Evolutionary conservation across 2,797 vertebrate species (phyloP).

Genomic region (Argyrosomus regius): DNA sequence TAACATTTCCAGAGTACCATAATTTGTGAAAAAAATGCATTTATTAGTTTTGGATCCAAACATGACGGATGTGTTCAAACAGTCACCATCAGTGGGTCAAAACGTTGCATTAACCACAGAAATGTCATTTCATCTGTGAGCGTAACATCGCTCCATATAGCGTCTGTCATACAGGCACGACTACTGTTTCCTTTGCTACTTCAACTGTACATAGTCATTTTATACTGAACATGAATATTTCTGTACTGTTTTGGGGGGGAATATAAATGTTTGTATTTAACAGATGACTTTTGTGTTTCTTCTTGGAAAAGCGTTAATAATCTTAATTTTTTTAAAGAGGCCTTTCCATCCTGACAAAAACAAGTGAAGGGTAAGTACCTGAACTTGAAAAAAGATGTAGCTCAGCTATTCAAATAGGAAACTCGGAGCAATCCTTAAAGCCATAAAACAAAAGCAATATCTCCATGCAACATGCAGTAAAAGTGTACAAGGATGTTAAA

Average conservation of each 20-base stretch:
- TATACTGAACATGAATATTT: slow-evolving; percentile 38
- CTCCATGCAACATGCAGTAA: background rate
- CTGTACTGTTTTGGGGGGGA: slow-evolving; percentile 29
- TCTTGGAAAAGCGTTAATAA: background rate
- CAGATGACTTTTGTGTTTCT: slow-evolving; percentile 1
- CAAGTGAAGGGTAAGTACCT: background rate
- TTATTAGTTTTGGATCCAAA: background rate
- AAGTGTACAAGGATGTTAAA: background rate
- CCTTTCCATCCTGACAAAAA: background rate
- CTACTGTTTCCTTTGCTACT: slow-evolving; percentile 32
- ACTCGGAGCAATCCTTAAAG: background rate
- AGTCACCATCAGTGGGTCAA: background rate
- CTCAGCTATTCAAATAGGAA: background rate
- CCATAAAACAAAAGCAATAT: background rate
- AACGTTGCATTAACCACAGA: background rate
- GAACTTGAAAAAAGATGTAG: background rate
- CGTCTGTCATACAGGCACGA: slow-evolving; percentile 69
- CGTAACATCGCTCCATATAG: background rate
- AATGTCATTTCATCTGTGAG: background rate
- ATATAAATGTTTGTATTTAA: slow-evolving; percentile 64
- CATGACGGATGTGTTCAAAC: background rate
- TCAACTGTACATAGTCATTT: slow-evolving; percentile 63
- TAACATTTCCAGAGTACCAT: background rate
- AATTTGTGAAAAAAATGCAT: background rate
- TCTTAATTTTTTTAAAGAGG: background rate